phyloP scores from a whole-genome alignment of 2,113 vertebrate genomes.

The Carlito syrichta region DNA sequence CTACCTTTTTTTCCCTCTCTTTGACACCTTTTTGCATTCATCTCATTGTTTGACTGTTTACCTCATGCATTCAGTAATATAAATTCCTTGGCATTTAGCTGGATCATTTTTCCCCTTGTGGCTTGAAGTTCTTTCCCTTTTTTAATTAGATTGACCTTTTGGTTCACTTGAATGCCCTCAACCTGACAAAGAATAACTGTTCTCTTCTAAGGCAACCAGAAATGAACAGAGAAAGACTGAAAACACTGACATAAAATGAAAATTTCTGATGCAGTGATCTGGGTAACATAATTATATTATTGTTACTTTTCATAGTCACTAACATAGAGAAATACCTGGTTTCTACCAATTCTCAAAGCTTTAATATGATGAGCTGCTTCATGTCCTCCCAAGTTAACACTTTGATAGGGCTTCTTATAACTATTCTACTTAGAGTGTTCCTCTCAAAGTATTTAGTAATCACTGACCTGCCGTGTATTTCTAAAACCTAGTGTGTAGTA shows the following conservation, averaged over 20 bases:
- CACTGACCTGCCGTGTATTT: conserved; percentile 62
- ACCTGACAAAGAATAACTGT: conserved; percentile 80
- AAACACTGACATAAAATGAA: conserved; percentile 79
- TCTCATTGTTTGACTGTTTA: conserved; percentile 79
- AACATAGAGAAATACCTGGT: conserved; percentile 75
- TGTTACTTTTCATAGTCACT: conserved; percentile 70
- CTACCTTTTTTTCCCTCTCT: conserved; percentile 32
- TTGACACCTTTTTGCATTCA: conserved; percentile 77
- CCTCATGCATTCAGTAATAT: conserved; percentile 71
- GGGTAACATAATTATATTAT: conserved; percentile 73
- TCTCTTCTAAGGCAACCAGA: conserved; percentile 73
- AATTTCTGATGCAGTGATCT: conserved; percentile 70
- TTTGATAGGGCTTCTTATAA: conserved; percentile 67
- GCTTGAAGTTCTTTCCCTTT: conserved; percentile 78
- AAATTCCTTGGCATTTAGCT: conserved; percentile 80
- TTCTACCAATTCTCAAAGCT: conserved; percentile 70
- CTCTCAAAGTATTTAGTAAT: conserved; percentile 68
- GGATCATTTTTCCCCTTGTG: conserved; percentile 64
- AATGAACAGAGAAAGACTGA: conserved; percentile 77
- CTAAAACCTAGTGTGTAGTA: conserved; percentile 49
- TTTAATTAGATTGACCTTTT: conserved; percentile 89
- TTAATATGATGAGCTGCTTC: conserved; percentile 72
- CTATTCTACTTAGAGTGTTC: conserved; percentile 62
- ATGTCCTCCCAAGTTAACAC: conserved; percentile 70
- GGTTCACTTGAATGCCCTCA: conserved; percentile 81